Base-by-base conservation (phyloP, 2,113 vertebrate species). In the Taxidea taxus region DNA sequence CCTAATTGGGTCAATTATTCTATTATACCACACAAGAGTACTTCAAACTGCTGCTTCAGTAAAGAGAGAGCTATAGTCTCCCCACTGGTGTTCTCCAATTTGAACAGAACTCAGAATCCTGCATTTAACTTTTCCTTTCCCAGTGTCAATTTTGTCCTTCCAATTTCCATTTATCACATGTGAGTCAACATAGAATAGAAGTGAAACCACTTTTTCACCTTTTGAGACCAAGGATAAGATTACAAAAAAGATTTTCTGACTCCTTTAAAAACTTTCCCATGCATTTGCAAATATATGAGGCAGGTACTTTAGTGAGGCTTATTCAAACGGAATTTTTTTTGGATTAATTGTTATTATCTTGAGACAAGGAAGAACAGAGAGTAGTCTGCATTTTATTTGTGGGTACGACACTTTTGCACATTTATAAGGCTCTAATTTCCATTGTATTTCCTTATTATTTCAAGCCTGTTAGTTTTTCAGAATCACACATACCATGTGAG, bases 1-100 rank as follows among this genome's bases (percentile, higher is more conserved):
- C 97, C 96, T 97, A 98, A 97, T 91, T 97, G 97, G 98, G 97
- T 95, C 77, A 98, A 97, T 97, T 96, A 87, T 89, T 98, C 95
- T 95, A 66, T 93, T 98, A 94, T 96, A 92, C 94, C 95, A 42
- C 88, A 92, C 95, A 95, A 97, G 96, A 97, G 98, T 92, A 96
- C 95, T 92, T 90, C 60, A 93, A 20, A 62, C 77, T 97, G 95
- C 97, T 97, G 97, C 96, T 98, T 97, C 96, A 96, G 97, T 82
- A 90, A 96, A 95, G 97, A 98, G 97, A 98, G 80, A 14, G 25
- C 97, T 94, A 92, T 87, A 21, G 75, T 95, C 51, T 96, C 23
- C 84, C 94, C 54, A 80, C 0, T 1, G 42, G 82, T 86, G 20
- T 91, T 97, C 94, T 97, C 25, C 29, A 87, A 16, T 90, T 84